Base-by-base conservation (phyloP, 2,797 vertebrate genomes). In the Macroramphosus scolopax region DNA sequence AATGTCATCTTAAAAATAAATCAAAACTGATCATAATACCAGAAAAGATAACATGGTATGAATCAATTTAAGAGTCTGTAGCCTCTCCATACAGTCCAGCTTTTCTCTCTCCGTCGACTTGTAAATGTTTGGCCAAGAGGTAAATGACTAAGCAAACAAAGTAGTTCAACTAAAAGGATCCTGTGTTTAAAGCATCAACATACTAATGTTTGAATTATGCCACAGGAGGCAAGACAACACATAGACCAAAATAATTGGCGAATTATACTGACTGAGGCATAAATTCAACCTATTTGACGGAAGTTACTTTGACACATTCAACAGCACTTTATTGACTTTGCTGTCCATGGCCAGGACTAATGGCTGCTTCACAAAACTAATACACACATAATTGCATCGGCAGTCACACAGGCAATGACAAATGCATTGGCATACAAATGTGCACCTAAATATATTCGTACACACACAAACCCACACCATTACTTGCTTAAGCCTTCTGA, bases 241-340 rank as follows among this genome's bases (percentile, higher is more conserved):
- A 65, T 46, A 52, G 37, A 45, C 44, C 36, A 53, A 25, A 51
- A 44, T 46, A 50, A 52, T 53, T 14, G 55, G 14, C 52, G 28
- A 56, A 66, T 70, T 51, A 53, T 45, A 63, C 61, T 39, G 60
- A 69, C 56, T 39, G 41, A 16, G 16, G 49, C 42, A 42, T 49
- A 63, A 78, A 74, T 42, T 49, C 28, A 62, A 55, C 38, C 43
- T 43, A 24, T 72, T 71, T 66, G 42, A 61, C 51, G 49, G 17
- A 40, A n/a, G 41, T 63, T 64, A 56, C 58, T 62, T 52, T 51
- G 45, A 72, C 53, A 75, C 59, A 59, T 67, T 65, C 37, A 74
- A 36, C 55, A 67, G 43, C 12, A 44, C 32, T 67, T 64, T 68
- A 73, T 65, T 53, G 53, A 75, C 61, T 53, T 57, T 45, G 11